These are phyloP conservation scores for Carollia perspicillata DNA, from an alignment of 2,113 vertebrate genomes.

Conservation along the genomic window DNA sequence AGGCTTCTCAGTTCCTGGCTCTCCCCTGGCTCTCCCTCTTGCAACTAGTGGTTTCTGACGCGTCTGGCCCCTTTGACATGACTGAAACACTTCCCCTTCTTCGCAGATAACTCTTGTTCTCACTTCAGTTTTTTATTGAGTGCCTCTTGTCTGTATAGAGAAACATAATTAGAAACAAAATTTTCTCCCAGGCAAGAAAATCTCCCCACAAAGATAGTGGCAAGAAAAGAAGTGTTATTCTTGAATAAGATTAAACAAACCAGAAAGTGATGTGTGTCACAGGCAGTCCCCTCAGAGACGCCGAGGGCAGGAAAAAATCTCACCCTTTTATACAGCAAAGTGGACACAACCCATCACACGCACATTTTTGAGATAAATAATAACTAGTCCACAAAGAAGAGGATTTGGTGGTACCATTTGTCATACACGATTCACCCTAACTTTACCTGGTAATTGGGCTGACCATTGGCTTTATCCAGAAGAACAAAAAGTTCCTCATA, in stretches of 20 bases:
- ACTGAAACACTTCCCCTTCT: neutral
- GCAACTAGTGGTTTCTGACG: neutral
- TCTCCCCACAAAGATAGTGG: neutral
- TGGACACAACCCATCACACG: neutral
- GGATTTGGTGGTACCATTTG: neutral
- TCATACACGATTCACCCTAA: neutral
- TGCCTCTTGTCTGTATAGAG: neutral
- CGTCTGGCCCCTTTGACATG: neutral
- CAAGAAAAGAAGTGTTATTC: constrained; percentile 9
- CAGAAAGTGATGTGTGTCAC: neutral
- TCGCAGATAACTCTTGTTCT: neutral
- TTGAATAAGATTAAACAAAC: neutral
- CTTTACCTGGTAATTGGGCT: neutral
- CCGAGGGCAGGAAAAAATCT: neutral
- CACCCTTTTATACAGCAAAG: neutral
- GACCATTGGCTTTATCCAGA: neutral
- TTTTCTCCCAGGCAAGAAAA: neutral
- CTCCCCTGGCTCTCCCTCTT: neutral
- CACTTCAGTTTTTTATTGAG: neutral
- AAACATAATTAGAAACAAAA: constrained; percentile 11
- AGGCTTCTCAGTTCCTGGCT: neutral
- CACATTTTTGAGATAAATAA: neutral
- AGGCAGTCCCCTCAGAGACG: neutral
- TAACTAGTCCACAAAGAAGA: neutral
- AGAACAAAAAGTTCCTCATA: neutral